Conservation (phyloP, 2,113 vertebrate genomes). For the Brachypodius melanocephalos region DNA sequence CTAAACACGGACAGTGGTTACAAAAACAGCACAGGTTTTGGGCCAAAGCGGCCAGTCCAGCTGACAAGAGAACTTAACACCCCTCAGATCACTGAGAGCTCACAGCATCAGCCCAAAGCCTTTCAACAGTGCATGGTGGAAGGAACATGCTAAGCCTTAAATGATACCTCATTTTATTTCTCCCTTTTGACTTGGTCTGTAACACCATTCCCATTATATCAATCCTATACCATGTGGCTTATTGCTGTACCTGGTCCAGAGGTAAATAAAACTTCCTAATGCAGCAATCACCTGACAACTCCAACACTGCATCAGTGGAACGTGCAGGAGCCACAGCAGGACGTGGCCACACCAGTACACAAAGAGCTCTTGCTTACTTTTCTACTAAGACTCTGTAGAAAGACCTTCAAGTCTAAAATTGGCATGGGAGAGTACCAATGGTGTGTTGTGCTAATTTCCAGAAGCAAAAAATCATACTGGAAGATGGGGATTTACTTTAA, state of each 20-base stretch:
- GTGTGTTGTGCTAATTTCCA: neutral
- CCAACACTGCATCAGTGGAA: neutral
- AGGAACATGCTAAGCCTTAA: neutral
- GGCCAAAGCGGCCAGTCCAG: neutral
- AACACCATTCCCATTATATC: neutral
- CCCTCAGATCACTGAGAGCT: neutral
- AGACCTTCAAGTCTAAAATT: neutral
- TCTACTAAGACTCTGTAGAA: neutral
- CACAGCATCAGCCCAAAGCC: neutral
- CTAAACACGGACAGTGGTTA: neutral
- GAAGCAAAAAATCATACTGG: neutral
- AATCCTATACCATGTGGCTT: neutral
- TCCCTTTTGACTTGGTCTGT: neutral
- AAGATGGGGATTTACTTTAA: neutral
- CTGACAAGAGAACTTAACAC: neutral
- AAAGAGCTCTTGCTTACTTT: neutral
- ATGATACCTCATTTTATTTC: neutral
- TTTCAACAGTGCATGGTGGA: neutral
- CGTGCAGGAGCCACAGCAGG: fast-evolving
- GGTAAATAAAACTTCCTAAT: neutral
- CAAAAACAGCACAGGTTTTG: fast-evolving
- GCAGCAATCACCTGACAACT: neutral
- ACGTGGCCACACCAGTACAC: fast-evolving
- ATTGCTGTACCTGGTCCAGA: neutral
- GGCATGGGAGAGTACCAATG: neutral